Evolutionary conservation across 2,888 invertebrate genomes (phyloP).

Genomic region (Ariolimax columbianus): DNA sequence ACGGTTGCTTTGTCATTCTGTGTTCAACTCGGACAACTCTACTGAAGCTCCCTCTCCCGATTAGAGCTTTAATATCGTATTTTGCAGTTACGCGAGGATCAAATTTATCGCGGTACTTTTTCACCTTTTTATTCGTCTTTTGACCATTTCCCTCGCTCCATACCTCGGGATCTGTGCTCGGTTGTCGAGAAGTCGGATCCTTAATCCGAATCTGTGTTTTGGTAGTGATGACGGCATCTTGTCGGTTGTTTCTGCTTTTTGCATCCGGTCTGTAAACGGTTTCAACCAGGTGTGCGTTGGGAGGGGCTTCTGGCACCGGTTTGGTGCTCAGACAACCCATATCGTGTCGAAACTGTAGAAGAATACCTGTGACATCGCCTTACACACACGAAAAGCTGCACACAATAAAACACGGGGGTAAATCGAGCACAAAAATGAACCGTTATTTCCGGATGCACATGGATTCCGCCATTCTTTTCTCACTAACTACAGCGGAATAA

Average conservation of each 20-base stretch:
- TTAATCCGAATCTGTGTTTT: constrained; percentile 56
- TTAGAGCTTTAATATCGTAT: constrained; percentile 80
- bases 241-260: constrained; percentile 58
- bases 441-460: constrained; percentile 56
- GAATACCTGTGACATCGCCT: constrained; percentile 66
- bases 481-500: constrained; percentile 46
- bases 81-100: constrained; percentile 79
- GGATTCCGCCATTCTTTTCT: constrained; percentile 57
- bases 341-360: constrained; percentile 64
- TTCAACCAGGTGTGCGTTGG: constrained; percentile 69
- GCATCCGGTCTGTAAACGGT: constrained; percentile 68
- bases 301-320: constrained; percentile 73
- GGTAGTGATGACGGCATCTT: constrained; percentile 42
- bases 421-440: constrained; percentile 55
- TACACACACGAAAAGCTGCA: constrained; percentile 60
- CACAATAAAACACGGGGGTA: constrained; percentile 51
- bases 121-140: constrained; percentile 71
- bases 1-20: constrained; percentile 78
- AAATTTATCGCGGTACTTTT: constrained; percentile 78
- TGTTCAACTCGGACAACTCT: constrained; percentile 80
- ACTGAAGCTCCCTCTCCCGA: constrained; percentile 80
- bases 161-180: constrained; percentile 49
- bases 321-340: constrained; percentile 78
- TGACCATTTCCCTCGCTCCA: constrained; percentile 59
- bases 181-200: constrained; percentile 51